Base-by-base conservation (phyloP, 1,140 invertebrate species). In the Cecropterus lyciades region DNA sequence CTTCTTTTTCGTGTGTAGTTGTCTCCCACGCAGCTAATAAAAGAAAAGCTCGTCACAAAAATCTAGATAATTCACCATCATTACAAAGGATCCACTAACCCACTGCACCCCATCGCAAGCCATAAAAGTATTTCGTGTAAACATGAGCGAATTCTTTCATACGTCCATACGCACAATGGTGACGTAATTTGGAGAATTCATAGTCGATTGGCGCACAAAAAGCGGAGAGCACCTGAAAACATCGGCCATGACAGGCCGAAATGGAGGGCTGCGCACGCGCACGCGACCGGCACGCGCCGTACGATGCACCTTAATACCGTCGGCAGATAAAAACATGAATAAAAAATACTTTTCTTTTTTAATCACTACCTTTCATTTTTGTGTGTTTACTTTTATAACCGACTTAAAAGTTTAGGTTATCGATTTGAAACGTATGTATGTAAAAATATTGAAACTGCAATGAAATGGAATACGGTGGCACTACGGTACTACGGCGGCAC, bases 201-300 rank as follows among this genome's bases (percentile, higher is more conserved):
- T 79, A 84, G 74, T 79, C 77, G 76, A 82, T 86, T 78, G 75
- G 72, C 53, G 46, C 53, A 67, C 66, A 79, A 79, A 84, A 81
- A 83, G 65, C 72, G 72, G 60, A 73, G 68, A 69, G 72, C 75
- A 77, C 76, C 76, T 85, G 80, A 79, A 78, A 80, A 74, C 79
- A 72, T 81, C 79, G 43, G 80, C 77, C 83, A 84, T 89, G 85
- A 89, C 84, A 87, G 80, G 84, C 82, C n/a, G n/a, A n/a, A n/a
- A n/a, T n/a, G 84, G 76, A 67, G 57, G 49, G 72, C 63, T 60
- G 71, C 79, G 75, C 69, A 59, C 56, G 82, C 81, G 77, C 84
- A 83, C 84, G 83, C 76, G 84, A 66, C 67, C 10, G 80, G 45
- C 85, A 89, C 86, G 84, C 80, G 85, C 67, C n/a, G n/a, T n/a